Conservation (phyloP, 1,140 invertebrate genomes). For the Drosophila sproati region DNA sequence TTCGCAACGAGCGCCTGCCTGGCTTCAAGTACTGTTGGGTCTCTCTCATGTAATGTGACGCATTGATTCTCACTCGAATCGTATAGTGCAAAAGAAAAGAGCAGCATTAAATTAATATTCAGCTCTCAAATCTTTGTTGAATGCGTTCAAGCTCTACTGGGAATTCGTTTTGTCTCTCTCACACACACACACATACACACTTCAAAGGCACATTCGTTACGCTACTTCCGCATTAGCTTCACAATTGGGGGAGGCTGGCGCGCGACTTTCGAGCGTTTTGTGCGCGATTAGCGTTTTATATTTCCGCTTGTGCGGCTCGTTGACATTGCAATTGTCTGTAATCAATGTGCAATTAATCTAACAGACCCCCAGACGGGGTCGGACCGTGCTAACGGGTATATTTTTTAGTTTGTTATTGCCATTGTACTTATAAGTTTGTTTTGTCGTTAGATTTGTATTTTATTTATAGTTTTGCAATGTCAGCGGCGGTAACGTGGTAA, state of each 20-base stretch:
- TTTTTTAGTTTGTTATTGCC: slow-evolving; percentile 41
- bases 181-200: neutral
- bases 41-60: too few species aligned
- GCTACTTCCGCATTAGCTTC: slow-evolving; percentile 51
- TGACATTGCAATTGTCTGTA: slow-evolving; percentile 72
- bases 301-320: slow-evolving; percentile 62
- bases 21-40: too few species aligned
- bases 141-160: neutral
- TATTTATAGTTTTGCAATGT: slow-evolving; percentile 74
- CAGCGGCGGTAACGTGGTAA: slow-evolving; percentile 29
- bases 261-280: slow-evolving; percentile 56
- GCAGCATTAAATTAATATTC: too few species aligned
- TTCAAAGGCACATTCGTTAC: slow-evolving; percentile 9
- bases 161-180: neutral
- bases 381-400: slow-evolving; percentile 61
- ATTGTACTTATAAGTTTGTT: slow-evolving; percentile 41
- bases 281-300: slow-evolving; percentile 47
- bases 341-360: slow-evolving; percentile 79
- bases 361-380: slow-evolving; percentile 62
- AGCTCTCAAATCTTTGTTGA: too few species aligned
- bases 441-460: slow-evolving; percentile 38
- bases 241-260: slow-evolving; percentile 37
- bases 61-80: too few species aligned
- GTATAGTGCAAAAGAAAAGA: too few species aligned
- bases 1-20: too few species aligned